A percentile compares a stretch with the other conserved stretches of the same genome.
These are phyloP conservation scores for Tineola bisselliella DNA, from an alignment of 2,888 invertebrate species.

Conservation along the genomic window DNA sequence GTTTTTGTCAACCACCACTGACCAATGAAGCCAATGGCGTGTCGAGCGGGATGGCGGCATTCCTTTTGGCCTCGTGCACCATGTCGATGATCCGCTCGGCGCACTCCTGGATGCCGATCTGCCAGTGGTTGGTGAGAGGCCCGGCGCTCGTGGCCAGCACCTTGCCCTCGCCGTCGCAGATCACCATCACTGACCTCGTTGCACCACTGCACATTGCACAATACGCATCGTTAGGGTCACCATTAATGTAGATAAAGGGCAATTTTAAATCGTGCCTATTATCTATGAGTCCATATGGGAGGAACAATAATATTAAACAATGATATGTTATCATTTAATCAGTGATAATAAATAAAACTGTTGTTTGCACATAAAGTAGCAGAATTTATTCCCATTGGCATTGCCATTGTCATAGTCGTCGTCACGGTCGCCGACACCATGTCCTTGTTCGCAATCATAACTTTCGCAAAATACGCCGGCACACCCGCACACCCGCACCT, in stretches of 20 bases:
- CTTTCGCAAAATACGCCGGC: too few relatives aligned
- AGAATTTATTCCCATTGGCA: too few relatives aligned
- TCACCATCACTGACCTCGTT: slow-evolving; percentile 82
- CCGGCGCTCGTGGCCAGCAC: slow-evolving; percentile 74
- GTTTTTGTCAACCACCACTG: slow-evolving; percentile 19
- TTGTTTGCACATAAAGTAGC: too few relatives aligned
- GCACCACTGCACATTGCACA: slow-evolving; percentile 72
- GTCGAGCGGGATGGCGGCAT: slow-evolving; percentile 68
- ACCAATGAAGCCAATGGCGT: slow-evolving; percentile 75
- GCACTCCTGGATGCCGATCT: slow-evolving; percentile 84
- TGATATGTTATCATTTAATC: too few relatives aligned
- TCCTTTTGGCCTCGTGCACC: slow-evolving; percentile 72
- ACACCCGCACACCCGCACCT: too few relatives aligned
- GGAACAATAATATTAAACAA: too few relatives aligned
- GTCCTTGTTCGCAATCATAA: too few relatives aligned
- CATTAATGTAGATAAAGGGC: too few relatives aligned
- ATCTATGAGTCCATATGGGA: too few relatives aligned
- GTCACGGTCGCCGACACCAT: too few relatives aligned
- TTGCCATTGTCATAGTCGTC: background rate
- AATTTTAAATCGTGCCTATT: too few relatives aligned
- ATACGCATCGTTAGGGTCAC: slow-evolving; percentile 25
- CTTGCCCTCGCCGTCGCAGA: slow-evolving; percentile 77
- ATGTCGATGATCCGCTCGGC: slow-evolving; percentile 77
- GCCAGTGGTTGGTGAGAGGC: slow-evolving; percentile 84
- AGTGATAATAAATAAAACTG: too few relatives aligned